Evolutionary conservation across 2,113 vertebrate genomes (phyloP), one percentile per base, ranked within the genome.

Genomic region (Eclectus roratus): DNA sequence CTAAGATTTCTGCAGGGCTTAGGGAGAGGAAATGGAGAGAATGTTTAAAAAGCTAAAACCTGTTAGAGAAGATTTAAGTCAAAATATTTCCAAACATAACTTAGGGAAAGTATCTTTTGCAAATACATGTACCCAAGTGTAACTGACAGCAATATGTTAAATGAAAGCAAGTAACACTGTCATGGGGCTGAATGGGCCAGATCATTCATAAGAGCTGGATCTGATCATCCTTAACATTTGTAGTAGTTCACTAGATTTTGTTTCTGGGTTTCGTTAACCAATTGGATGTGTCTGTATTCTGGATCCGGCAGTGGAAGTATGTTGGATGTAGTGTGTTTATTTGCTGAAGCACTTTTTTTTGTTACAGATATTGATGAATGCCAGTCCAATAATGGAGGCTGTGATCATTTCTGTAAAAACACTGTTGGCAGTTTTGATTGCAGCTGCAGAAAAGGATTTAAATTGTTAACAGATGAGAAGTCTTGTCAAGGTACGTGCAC

Each of bases 371-470:
- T 99, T 61, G 99, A 99, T 60, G 99, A 99, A 91, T 99, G 99
- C 81, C 99, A 99, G 94, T 97, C 96, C 80, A 98, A 95, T 96
- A 99, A 99, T 3, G 99, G 99, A 68, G 99, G 99, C 41, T 99
- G 99, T 28, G 98, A 99, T 91, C 99, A 99, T 92, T 99, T 99
- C 98, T 99, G 99, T 97, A 99, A 98, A 97, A 99, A 99, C 98
- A 99, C 99, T 29, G 98, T 99, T 77, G 99, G 99, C 96, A 99
- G 99, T 98, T 99, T 99, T 91, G 99, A 99, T 96, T 99, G 99
- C 98, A 99, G 98, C 98, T 99, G 99, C 98, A 98, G 94, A 86
- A 99, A 99, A 95, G 99, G 99, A 94, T 99, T 99, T 98, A 99
- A 99, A 97, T 98, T 99, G 95, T 98, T 99, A 97, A 99, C 99